These are phyloP conservation scores for Euura saliciscinereae DNA, from an alignment of 1,140 invertebrate species.

Conservation along the genomic window DNA sequence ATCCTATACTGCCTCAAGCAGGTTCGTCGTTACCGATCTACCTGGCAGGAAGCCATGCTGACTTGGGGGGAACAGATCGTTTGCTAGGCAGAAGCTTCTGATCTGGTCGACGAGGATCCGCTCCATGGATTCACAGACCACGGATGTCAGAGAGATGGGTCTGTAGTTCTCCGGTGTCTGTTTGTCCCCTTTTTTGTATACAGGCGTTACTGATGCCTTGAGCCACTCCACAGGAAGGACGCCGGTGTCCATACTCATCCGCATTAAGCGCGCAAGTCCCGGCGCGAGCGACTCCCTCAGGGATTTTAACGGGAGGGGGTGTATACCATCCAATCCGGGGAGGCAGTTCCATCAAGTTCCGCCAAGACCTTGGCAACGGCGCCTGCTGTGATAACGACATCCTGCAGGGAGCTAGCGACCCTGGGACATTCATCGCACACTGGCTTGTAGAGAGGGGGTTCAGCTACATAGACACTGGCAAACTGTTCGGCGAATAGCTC, in stretches of 20 bases:
- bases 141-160: constrained; percentile 28
- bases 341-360: neutral
- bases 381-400: neutral
- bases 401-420: neutral
- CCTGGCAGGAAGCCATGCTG: constrained; percentile 22
- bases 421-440: neutral
- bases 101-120: constrained; percentile 24
- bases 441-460: neutral
- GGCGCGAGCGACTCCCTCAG: neutral
- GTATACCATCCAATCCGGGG: neutral
- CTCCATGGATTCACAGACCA: constrained; percentile 26
- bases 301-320: neutral
- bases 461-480: neutral
- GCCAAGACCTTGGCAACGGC: neutral
- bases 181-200: constrained; percentile 14
- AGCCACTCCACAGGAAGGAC: neutral
- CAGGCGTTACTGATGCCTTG: constrained; percentile 33
- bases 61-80: constrained; percentile 12
- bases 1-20: neutral
- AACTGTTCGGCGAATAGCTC: neutral
- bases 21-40: constrained; percentile 12
- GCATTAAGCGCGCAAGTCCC: neutral
- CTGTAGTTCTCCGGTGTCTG: constrained; percentile 20
- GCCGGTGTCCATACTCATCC: neutral
- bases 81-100: constrained; percentile 20